Base-by-base conservation (phyloP, 2,888 invertebrate genomes). In the Drosophila mercatorum region DNA sequence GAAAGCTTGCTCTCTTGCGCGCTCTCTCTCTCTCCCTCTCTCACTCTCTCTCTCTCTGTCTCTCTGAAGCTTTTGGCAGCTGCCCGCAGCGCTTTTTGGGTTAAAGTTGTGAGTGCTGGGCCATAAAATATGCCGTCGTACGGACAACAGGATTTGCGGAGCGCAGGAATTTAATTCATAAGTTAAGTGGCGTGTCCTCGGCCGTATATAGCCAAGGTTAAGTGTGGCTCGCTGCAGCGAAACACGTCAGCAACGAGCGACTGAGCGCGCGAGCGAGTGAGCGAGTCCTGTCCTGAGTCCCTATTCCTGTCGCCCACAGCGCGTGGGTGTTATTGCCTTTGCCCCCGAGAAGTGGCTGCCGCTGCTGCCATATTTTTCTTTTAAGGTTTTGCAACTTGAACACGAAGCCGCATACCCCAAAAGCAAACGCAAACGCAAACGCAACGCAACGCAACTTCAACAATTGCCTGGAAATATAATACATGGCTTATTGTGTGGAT, bases 141-240 rank as follows among this genome's bases (percentile, higher is more conserved):
- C 46, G 44, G 77, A 62, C 63, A 62, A 60, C 72, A 46, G 76
- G 62, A 78, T 64, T 77, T 78, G 72, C 69, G 57, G 53, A 75
- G 81, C 70, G 52, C 69, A 70, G 80, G 81, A 80, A 84, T 83
- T 87, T 81, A 81, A 87, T 87, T 87, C 88, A 86, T 84, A 83
- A 81, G 85, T 83, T 78, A 78, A 87, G 85, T 81, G 83, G 73
- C 79, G 85, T 88, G 83, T 87, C 85, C 85, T 87, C 88, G 85
- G 78, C 71, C 72, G 72, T 80, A 78, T 75, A 79, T 69, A 87
- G 85, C 88, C 85, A 86, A 86, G 85, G 85, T 86, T 86, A 87
- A 86, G 83, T 82, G 75, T 63, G 66, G 83, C 68, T 68, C 63
- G 56, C 41, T 71, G 49, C 65, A 36, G 46, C 65, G 34, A 34